Percentiles rank a stretch among this genome's conserved stretches.
Evolutionary conservation across 2,797 vertebrate species (phyloP).

Genomic region (Scomberomorus guttatus): DNA sequence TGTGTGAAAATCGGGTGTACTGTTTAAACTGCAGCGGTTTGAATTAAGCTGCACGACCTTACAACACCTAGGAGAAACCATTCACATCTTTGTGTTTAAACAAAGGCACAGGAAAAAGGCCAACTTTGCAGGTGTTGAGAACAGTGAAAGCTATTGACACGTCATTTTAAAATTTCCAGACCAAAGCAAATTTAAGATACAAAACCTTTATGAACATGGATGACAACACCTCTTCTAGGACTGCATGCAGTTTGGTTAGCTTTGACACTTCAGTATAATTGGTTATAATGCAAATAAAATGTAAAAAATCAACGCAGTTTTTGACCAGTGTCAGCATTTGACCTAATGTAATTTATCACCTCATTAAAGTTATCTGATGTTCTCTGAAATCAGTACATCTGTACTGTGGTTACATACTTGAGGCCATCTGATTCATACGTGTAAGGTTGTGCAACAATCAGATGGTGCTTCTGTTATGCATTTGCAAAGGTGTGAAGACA

Average conservation of each 20-base stretch:
- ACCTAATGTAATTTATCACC: background rate
- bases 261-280: background rate
- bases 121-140: background rate
- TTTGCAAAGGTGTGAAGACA: constrained; percentile 4
- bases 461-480: background rate
- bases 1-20: constrained; percentile 4
- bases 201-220: too few relatives aligned
- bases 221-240: background rate
- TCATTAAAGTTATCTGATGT: background rate
- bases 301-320: background rate
- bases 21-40: background rate
- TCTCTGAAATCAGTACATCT: background rate
- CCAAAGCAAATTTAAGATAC: background rate
- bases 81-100: background rate
- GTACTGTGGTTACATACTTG: background rate
- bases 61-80: background rate
- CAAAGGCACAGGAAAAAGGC: background rate
- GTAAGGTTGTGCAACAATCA: background rate
- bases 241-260: background rate
- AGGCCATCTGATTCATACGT: background rate
- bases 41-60: constrained; percentile 23
- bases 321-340: background rate
- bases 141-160: background rate
- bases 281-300: background rate
- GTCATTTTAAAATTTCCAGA: background rate